phyloP scores from a whole-genome alignment of 2,113 vertebrate genomes.

The Phalacrocorax carbo region DNA sequence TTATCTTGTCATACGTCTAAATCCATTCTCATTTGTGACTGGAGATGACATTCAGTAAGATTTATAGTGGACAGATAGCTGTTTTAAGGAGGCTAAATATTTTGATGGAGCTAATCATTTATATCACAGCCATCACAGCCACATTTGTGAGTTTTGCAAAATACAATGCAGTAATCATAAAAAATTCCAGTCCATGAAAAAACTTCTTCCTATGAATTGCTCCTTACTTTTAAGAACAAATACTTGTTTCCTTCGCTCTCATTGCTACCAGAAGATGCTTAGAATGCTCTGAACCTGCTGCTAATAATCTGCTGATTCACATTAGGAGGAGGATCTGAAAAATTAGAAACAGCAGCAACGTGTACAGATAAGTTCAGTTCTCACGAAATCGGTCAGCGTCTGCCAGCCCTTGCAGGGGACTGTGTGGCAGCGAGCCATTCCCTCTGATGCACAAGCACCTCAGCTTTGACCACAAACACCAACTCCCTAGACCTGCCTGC shows the following conservation, averaged over 20 bases:
- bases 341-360: background rate
- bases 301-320: background rate
- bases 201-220: background rate
- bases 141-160: background rate
- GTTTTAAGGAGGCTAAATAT: background rate
- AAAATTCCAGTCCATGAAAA: background rate
- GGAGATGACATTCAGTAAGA: background rate
- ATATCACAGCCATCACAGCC: background rate
- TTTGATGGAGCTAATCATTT: background rate
- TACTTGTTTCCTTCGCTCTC: background rate
- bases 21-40: background rate
- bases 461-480: background rate
- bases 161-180: background rate
- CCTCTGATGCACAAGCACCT: background rate
- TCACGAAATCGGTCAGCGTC: background rate
- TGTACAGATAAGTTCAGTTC: background rate
- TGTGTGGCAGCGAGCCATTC: background rate
- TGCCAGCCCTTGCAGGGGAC: background rate
- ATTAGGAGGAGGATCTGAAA: background rate
- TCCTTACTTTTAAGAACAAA: background rate
- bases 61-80: background rate
- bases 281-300: background rate
- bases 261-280: background rate
- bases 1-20: background rate
- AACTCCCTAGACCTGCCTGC: background rate